Percentiles rank a stretch among this genome's conserved stretches.
Evolutionary conservation across 2,888 invertebrate species (phyloP).

Genomic region (Operophtera brumata): DNA sequence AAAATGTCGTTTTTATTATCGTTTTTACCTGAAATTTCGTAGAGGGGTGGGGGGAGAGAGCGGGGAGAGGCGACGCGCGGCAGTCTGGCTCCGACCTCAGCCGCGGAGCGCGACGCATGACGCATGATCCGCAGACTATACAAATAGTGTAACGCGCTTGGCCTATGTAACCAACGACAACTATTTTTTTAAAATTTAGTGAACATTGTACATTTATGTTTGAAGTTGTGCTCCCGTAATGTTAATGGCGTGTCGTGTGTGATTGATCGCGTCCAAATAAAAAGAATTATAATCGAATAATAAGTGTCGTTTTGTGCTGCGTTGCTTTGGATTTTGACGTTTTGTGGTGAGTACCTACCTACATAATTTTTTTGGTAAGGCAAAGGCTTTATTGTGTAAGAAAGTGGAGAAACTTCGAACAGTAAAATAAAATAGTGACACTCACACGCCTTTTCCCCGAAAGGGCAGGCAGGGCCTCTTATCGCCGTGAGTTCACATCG

Average conservation of each 20-base stretch:
- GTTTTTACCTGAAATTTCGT: conserved; percentile 68
- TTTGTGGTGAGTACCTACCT: conserved; percentile 54
- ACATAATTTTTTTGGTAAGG: background rate
- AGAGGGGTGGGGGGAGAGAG: conserved; percentile 50
- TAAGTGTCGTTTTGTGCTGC: conserved; percentile 38
- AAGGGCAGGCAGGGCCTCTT: too few species aligned
- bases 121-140: conserved; percentile 31
- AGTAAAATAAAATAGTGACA: background rate
- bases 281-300: conserved; percentile 52
- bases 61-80: conserved; percentile 61
- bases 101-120: conserved; percentile 42
- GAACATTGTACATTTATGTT: conserved; percentile 11
- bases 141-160: conserved; percentile 34
- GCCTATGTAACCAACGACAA: conserved; percentile 48
- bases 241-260: conserved; percentile 61
- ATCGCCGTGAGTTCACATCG: too few species aligned
- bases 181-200: conserved; percentile 10
- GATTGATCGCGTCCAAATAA: conserved; percentile 53
- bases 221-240: conserved; percentile 37
- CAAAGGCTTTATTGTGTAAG: too few species aligned
- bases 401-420: background rate
- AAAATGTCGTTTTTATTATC: conserved; percentile 38
- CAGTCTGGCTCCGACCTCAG: conserved; percentile 62
- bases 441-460: too few species aligned
- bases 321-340: conserved; percentile 66